A percentile compares a stretch with the other conserved stretches of the same genome.
phyloP scores from a whole-genome alignment of 2,888 invertebrate species.

The Vanessa cardui region DNA sequence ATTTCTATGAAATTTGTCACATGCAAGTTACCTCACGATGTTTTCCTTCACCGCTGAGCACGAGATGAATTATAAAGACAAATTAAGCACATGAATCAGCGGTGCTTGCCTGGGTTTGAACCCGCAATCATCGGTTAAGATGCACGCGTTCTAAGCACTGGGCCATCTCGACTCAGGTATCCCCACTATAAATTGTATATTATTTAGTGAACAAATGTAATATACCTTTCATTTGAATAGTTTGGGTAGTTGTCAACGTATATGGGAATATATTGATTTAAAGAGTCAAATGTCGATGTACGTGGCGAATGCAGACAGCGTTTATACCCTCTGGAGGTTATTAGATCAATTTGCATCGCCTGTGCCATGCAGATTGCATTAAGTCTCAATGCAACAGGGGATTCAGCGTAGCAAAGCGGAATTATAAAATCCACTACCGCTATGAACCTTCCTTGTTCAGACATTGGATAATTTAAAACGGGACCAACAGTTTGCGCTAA shows the following conservation, averaged over 20 bases:
- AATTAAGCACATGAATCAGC: no score
- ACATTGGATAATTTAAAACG: constrained; percentile 11
- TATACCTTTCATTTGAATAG: neutral
- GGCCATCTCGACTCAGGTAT: no score
- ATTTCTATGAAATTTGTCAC: no score
- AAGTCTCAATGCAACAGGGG: constrained; percentile 24
- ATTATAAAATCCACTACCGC: constrained; percentile 31
- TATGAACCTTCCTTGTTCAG: constrained; percentile 16
- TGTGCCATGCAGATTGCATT: constrained; percentile 34
- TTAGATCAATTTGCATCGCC: constrained; percentile 36
- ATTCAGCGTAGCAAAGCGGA: constrained; percentile 24
- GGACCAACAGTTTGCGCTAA: constrained; percentile 7
- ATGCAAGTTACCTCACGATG: no score
- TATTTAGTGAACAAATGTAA: no score
- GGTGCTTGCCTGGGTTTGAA: no score
- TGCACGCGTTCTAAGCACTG: no score
- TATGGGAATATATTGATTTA: neutral
- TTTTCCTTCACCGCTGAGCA: no score
- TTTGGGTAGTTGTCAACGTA: neutral
- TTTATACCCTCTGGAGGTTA: constrained; percentile 34
- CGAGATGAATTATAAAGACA: no score
- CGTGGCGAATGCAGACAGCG: constrained; percentile 10
- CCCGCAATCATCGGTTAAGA: no score
- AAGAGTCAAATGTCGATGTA: neutral
- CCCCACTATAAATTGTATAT: no score